Evolutionary conservation across 1,140 invertebrate species (phyloP).

Genomic region (Gerris buenoi): DNA sequence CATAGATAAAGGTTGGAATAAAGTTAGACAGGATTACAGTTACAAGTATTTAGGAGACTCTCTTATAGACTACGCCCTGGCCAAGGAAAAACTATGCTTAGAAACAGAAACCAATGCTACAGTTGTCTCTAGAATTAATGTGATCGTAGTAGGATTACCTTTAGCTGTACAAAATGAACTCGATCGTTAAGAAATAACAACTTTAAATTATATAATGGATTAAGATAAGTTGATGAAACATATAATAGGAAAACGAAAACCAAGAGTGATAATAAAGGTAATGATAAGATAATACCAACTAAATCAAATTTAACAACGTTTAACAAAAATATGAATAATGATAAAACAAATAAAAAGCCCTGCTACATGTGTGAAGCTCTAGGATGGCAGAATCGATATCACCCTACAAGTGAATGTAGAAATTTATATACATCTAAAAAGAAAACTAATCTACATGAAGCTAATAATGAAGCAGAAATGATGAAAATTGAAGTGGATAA

Average conservation of each 20-base stretch:
- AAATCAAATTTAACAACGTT: neutral
- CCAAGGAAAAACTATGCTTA: neutral
- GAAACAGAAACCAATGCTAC: neutral
- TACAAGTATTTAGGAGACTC: neutral
- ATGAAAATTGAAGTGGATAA: neutral
- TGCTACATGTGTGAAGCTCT: slow-evolving; percentile 5
- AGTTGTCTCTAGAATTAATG: neutral
- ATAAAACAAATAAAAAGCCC: slow-evolving; percentile 2
- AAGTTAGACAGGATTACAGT: neutral
- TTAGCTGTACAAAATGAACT: neutral
- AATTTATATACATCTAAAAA: neutral
- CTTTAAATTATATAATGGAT: neutral
- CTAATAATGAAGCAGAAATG: neutral
- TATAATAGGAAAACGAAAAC: neutral
- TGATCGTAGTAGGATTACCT: neutral
- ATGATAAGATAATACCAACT: neutral
- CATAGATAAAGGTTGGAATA: neutral
- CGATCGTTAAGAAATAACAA: no score
- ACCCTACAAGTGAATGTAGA: slow-evolving; percentile 4
- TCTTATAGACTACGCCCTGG: neutral
- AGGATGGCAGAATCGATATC: slow-evolving; percentile 3
- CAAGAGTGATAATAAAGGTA: neutral
- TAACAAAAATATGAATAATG: neutral
- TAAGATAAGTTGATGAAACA: slow-evolving; percentile 3
- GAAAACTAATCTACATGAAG: neutral